phyloP scores from a whole-genome alignment of 2,797 vertebrate genomes.

The Takifugu rubripes region DNA sequence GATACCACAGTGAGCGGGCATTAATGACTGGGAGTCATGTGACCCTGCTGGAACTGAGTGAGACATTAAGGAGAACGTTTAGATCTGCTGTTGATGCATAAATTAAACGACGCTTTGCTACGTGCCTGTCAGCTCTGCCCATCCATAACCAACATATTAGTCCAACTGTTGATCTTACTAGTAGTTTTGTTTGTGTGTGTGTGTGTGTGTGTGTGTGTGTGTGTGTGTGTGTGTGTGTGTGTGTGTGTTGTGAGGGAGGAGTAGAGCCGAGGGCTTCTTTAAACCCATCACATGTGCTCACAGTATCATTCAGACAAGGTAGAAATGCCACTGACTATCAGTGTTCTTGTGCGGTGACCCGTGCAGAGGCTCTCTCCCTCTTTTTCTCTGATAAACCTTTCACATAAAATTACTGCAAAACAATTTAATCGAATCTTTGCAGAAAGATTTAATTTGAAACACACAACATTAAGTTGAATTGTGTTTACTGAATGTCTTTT shows the following conservation, averaged over 20 bases:
- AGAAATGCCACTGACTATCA: constrained; percentile 58
- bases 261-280: constrained; percentile 24
- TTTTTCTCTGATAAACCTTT: background rate
- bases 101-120: constrained; percentile 43
- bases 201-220: background rate
- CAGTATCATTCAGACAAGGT: constrained; percentile 41
- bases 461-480: background rate
- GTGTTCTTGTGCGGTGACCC: constrained; percentile 38
- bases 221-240: constrained; percentile 1
- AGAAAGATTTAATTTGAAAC: background rate
- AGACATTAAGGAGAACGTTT: constrained; percentile 53
- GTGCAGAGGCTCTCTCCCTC: constrained; percentile 3
- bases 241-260: background rate
- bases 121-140: constrained; percentile 5
- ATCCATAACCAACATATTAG: background rate
- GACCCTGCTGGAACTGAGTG: constrained; percentile 41
- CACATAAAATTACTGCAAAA: background rate
- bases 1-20: constrained; percentile 39
- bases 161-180: background rate
- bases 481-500: background rate
- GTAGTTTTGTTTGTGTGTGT: background rate
- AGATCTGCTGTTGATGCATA: constrained; percentile 38
- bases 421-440: background rate
- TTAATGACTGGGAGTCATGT: constrained; percentile 52
- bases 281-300: constrained; percentile 27